Percentiles rank a stretch among this genome's conserved stretches.
These are phyloP conservation scores for Microtus oregoni DNA, from an alignment of 2,113 vertebrate genomes.

Conservation along the genomic window DNA sequence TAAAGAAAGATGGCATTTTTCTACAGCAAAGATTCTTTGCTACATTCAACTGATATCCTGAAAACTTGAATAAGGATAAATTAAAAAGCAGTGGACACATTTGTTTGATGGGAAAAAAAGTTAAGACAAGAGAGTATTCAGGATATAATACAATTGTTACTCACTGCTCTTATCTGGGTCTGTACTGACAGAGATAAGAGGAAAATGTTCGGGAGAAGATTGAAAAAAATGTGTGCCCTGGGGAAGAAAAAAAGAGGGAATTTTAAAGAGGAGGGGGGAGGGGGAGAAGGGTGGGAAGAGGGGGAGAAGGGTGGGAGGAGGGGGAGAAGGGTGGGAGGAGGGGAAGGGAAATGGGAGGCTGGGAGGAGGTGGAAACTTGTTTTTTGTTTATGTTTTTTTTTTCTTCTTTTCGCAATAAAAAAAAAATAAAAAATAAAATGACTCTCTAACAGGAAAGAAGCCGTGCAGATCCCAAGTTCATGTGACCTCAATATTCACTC, in stretches of 20 bases:
- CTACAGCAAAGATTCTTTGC: neutral
- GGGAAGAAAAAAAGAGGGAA: neutral
- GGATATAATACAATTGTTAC: neutral
- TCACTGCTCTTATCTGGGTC: neutral
- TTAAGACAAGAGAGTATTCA: neutral
- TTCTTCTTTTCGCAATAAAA: no score
- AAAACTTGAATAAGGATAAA: neutral
- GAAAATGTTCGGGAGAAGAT: neutral
- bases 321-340: no score
- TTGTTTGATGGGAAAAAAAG: neutral
- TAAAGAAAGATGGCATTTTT: slow-evolving; percentile 1
- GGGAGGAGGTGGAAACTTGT: no score
- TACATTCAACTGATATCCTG: neutral
- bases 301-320: no score
- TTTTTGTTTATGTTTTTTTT: no score
- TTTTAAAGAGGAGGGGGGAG: no score
- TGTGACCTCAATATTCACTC: neutral
- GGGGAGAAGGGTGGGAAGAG: no score
- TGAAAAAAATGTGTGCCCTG: neutral
- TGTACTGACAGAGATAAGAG: neutral
- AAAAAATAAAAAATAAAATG: no score
- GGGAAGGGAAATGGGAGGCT: no score
- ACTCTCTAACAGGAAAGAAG: neutral
- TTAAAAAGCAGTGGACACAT: neutral
- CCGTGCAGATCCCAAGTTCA: neutral